Percentiles rank a stretch among this genome's conserved stretches.
Evolutionary conservation across 2,888 invertebrate species (phyloP).

Genomic region (Brassicogethes aeneus): DNA sequence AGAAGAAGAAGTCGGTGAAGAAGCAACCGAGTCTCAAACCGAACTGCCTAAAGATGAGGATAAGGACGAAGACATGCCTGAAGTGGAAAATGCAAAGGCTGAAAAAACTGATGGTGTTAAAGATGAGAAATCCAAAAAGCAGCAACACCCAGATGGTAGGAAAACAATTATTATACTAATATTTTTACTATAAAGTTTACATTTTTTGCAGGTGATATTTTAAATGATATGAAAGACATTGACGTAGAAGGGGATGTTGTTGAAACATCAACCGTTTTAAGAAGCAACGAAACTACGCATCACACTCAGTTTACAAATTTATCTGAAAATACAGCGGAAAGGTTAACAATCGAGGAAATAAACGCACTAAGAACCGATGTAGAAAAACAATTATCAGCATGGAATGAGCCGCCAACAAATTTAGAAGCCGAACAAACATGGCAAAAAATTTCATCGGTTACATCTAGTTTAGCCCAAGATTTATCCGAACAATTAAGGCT

Average conservation of each 20-base stretch:
- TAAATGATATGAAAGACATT: constrained; percentile 41
- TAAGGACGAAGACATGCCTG: constrained; percentile 21
- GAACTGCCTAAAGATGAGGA: constrained; percentile 33
- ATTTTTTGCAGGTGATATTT: constrained; percentile 26
- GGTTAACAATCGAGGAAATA: constrained; percentile 36
- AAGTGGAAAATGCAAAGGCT: constrained; percentile 32
- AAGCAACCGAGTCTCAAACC: constrained; percentile 49
- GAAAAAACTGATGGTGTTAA: constrained; percentile 42
- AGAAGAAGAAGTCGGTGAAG: constrained; percentile 49
- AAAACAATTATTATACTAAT: constrained; percentile 1
- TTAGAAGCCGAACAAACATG: constrained; percentile 48
- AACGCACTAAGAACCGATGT: constrained; percentile 41
- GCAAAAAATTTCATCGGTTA: constrained; percentile 52
- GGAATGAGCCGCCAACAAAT: constrained; percentile 43
- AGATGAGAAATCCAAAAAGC: constrained; percentile 41
- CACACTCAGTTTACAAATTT: constrained; percentile 51
- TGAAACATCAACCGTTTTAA: constrained; percentile 54
- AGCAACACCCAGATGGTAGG: constrained; percentile 35
- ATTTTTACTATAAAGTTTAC: neutral
- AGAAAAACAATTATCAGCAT: constrained; percentile 43
- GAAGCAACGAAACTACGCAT: constrained; percentile 66
- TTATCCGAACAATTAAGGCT: constrained; percentile 89
- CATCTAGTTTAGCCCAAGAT: constrained; percentile 62
- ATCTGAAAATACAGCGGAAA: constrained; percentile 19
- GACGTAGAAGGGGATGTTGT: constrained; percentile 69